phyloP scores from a whole-genome alignment of 2,797 vertebrate genomes.

The Brachyrhaphis roseni region DNA sequence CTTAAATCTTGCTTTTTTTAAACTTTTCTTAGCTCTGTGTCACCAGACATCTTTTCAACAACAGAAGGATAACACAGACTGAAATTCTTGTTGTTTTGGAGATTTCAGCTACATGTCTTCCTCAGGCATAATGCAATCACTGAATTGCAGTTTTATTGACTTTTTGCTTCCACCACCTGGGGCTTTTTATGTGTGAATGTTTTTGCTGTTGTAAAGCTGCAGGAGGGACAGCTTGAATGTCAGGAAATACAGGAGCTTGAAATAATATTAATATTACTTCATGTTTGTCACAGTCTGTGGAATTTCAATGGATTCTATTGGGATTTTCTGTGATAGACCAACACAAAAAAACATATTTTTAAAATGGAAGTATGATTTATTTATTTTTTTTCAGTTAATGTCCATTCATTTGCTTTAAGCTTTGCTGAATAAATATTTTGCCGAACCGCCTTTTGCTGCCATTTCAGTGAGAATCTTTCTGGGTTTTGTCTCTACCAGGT shows the following conservation, averaged over 20 bases:
- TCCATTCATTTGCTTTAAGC: not conserved
- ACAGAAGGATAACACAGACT: not conserved
- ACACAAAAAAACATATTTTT: not conserved
- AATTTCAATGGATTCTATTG: not conserved
- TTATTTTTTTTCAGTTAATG: not conserved
- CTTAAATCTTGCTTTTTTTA: not conserved
- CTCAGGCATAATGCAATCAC: constrained; percentile 4
- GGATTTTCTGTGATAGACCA: not conserved
- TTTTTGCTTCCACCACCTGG: constrained; percentile 1
- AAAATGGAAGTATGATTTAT: not conserved
- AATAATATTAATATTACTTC: not conserved
- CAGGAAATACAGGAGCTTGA: not conserved
- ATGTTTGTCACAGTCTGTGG: not conserved
- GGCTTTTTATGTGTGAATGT: not conserved
- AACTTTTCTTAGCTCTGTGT: not conserved
- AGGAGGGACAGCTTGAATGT: constrained; percentile 13
- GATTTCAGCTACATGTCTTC: not conserved
- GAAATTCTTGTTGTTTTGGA: not conserved
- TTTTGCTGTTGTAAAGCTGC: constrained; percentile 1
- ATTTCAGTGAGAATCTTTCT: too few relatives aligned
- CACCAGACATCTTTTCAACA: not conserved
- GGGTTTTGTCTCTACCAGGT: not conserved
- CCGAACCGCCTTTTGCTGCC: not conserved
- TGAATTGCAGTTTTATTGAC: constrained; percentile 14
- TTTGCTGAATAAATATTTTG: not conserved